Base-by-base conservation (phyloP, 2,888 invertebrate species). In the Hypomecis punctinalis region DNA sequence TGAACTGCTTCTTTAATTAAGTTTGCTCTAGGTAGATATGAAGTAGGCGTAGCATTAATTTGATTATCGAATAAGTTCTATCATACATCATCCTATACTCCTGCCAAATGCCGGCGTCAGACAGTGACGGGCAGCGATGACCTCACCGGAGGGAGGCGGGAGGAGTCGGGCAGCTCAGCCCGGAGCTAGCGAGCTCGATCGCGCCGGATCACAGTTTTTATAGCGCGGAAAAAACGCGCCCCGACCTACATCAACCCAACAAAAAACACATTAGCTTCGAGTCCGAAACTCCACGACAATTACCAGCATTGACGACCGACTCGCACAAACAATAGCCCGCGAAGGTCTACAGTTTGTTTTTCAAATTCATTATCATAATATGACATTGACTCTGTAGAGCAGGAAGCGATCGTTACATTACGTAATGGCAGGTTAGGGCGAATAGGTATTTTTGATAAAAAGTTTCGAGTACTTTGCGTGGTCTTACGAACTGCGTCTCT, bases 181-280 rank as follows among this genome's bases (percentile, higher is more conserved):
- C 69, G 66, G 71, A 69, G 73, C 67, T 64, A 66, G 71, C 69
- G 71, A 77, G 75, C 78, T 77, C 76, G 75, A 78, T 79, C 76
- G 71, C 78, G 76, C 77, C 79, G 77, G 76, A 81, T 80, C 75
- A 76, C 62, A 68, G 75, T 87, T 89, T 89, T 89, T 86, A 76
- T 80, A 76, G 63, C 72, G 66, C 75, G 37, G 40, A 85, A 88
- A 85, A 88, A 86, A 76, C 74, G 73, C 69, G 72, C 78, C 86
- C 78, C 86, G 91, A 92, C 92, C 92, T 92, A 89, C 90, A 88
- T 83, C 90, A 92, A 91, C 79, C 70, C 75, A 61, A 75, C 80
- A 85, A 85, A 85, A 84, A 87, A 79, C 70, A 69, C 75, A 76
- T 78, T 77, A 77, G 67, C 76, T 73, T 67, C 67, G 74, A 76